Percentiles rank a stretch among this genome's conserved stretches.
Conservation (phyloP, 2,888 invertebrate genomes). For the Nezara viridula region DNA sequence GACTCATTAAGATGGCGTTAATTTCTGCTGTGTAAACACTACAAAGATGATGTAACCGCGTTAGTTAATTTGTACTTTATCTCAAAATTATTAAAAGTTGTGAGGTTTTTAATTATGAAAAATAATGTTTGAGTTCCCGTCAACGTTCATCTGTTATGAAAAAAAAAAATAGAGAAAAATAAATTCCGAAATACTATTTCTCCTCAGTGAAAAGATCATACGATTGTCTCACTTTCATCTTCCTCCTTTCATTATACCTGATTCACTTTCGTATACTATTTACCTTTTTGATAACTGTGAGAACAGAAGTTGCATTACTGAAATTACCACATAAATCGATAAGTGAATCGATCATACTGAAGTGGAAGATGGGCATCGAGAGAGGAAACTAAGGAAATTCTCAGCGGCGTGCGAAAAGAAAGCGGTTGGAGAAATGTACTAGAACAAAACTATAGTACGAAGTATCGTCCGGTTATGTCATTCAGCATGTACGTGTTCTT, state of each 20-base stretch:
- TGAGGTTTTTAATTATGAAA: too few relatives aligned
- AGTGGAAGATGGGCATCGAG: neutral
- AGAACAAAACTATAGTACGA: neutral
- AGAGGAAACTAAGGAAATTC: neutral
- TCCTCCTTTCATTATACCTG: neutral
- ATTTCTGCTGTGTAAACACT: too few relatives aligned
- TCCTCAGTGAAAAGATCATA: too few relatives aligned
- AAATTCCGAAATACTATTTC: too few relatives aligned
- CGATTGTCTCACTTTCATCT: too few relatives aligned
- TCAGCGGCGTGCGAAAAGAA: neutral
- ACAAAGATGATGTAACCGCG: too few relatives aligned
- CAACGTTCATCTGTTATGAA: too few relatives aligned
- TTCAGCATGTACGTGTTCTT: neutral
- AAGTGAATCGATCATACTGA: neutral
- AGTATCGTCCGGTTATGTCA: neutral
- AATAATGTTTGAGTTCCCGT: too few relatives aligned
- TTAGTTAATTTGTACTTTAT: too few relatives aligned
- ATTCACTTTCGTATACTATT: neutral
- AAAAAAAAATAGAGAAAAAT: too few relatives aligned
- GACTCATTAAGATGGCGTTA: too few relatives aligned
- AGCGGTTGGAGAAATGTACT: neutral
- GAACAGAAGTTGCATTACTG: neutral
- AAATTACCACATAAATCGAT: neutral
- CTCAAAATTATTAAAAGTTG: too few relatives aligned
- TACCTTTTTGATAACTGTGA: neutral